Base-by-base conservation (phyloP, 2,113 vertebrate species). In the Planiliza haematocheilus region DNA sequence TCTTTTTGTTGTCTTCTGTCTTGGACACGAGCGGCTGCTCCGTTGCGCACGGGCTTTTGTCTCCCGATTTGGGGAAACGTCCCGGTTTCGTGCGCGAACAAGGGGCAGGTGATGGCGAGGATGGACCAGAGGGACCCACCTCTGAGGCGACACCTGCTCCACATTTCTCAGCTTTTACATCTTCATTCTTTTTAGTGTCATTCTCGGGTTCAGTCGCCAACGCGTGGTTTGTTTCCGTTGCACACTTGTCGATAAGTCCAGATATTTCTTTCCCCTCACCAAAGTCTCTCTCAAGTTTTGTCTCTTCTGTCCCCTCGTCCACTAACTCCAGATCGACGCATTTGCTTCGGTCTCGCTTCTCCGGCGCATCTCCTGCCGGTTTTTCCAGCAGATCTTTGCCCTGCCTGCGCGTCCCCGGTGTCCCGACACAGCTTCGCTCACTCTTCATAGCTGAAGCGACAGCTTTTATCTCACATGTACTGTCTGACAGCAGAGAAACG, bases 311-410 rank as follows among this genome's bases (percentile, higher is more conserved):
- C 24, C 42, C 65, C 17, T 20, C 68, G 10, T 77, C 74, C 18
- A 77, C 53, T 1, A 81, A 55, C 4, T 91, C 83, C 66, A 93
- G 71, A 84, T 93, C 93, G 12, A 87, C 91, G 53, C 90, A 92
- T 8, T 88, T 84, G 2, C 78, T 77, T 57, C 93, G 88, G 37
- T 71, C 75, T 49, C 61, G 81, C 18, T 41, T 70, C 56, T 37
- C 71, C 10, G 18, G 20, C 4, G 62, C 41, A 60, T 56, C 49
- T 10, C 58, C 53, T 2, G 62, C 74, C 17, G 43, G 30, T 38
- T 84, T 66, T 46, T 51, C 39, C 59, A 80, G 58, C 68, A 79
- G 62, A 38, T 70, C 83, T 0, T 70, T 61, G 76, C 87, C 52
- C 70, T 41, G 69, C 21, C 45, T 57, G 45, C 64, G 63, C 24